These are phyloP conservation scores for Echinarachnius parma DNA, from an alignment of 53 echinoderm and acorn worm genomes.

Conservation along the genomic window DNA sequence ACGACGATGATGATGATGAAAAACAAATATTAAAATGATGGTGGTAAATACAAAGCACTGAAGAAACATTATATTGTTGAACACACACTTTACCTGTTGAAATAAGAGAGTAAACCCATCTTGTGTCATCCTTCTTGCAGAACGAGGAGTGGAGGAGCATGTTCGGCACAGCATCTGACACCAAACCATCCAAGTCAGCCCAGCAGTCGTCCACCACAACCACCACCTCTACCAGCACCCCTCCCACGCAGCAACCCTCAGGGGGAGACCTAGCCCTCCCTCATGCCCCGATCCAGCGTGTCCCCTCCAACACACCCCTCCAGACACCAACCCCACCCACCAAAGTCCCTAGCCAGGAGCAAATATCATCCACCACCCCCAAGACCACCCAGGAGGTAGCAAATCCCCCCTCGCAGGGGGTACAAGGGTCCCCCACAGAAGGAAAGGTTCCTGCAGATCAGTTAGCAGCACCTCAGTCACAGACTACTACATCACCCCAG, in stretches of 20 bases:
- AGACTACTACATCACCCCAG: no score
- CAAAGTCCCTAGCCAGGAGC: slow-evolving; percentile 9
- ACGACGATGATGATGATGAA: slow-evolving; percentile 4
- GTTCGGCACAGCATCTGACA: slow-evolving; percentile 63
- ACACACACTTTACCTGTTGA: no score
- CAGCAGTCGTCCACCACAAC: no score
- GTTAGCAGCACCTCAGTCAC: no score
- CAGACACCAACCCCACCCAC: slow-evolving; percentile 11
- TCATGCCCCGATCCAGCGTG: slow-evolving; percentile 27
- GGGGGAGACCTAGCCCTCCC: slow-evolving; percentile 65
- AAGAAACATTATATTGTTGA: no score
- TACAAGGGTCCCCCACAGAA: not conserved
- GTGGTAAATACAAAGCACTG: no score
- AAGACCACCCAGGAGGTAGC: no score
- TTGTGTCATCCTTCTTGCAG: slow-evolving; percentile 35
- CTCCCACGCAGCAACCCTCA: slow-evolving; percentile 52
- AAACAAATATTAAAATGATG: no score
- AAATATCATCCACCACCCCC: not conserved
- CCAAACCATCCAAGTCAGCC: slow-evolving; percentile 41
- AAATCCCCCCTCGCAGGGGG: not conserved
- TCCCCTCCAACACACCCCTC: slow-evolving; percentile 23
- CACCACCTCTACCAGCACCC: slow-evolving; percentile 32
- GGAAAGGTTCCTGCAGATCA: not conserved
- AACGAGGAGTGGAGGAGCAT: slow-evolving; percentile 98
- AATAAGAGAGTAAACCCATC: no score